Evolutionary conservation across 2,888 invertebrate species (phyloP).

Genomic region (Andricus curvator): DNA sequence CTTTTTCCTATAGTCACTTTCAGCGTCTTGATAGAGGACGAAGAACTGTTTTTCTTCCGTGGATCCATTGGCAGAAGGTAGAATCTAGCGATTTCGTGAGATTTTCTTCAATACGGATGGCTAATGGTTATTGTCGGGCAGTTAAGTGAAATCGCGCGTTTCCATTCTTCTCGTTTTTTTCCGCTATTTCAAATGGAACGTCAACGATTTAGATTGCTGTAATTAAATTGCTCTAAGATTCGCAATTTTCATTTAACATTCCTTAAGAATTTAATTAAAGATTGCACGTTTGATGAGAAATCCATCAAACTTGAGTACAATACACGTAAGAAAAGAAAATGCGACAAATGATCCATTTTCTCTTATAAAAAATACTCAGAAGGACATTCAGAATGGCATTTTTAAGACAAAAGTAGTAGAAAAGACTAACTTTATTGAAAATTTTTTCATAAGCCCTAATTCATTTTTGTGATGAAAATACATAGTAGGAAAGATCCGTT

Average conservation of each 20-base stretch:
- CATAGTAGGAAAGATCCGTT: too few species aligned
- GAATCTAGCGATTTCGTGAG: background rate
- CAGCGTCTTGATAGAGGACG: background rate
- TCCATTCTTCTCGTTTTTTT: slow-evolving; percentile 4
- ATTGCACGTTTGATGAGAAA: background rate
- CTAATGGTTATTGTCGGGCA: slow-evolving; percentile 56
- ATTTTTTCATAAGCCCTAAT: too few species aligned
- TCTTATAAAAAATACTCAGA: too few species aligned
- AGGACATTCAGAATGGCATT: too few species aligned
- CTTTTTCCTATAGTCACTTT: background rate
- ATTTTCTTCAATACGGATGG: slow-evolving; percentile 21
- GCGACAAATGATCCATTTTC: too few species aligned
- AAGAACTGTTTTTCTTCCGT: background rate
- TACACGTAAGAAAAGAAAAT: background rate
- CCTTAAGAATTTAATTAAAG: background rate
- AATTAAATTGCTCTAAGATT: background rate
- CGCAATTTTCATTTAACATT: background rate
- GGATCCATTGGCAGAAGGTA: background rate
- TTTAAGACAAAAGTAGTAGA: too few species aligned
- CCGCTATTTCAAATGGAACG: background rate
- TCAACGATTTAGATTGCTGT: background rate
- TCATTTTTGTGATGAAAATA: too few species aligned
- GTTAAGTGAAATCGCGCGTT: slow-evolving; percentile 53
- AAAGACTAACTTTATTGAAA: too few species aligned
- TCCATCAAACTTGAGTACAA: background rate